Conservation (phyloP, 2,113 vertebrate species). For the Strigops habroptila region DNA sequence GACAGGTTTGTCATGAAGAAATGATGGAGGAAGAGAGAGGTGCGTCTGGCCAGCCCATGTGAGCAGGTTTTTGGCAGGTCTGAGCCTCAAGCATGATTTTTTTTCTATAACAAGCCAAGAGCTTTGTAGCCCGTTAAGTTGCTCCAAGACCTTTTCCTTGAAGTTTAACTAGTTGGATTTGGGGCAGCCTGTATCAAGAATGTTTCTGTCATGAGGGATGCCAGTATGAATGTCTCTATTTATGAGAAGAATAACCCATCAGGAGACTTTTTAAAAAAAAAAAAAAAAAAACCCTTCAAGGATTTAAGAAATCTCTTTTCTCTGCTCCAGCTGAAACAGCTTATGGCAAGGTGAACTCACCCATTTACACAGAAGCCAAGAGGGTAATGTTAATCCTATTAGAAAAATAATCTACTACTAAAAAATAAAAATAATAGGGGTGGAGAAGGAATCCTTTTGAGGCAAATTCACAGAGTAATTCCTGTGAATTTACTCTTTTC, state of each 20-base stretch:
- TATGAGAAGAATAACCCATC: not conserved
- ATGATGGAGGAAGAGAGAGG: not conserved
- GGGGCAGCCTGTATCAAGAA: not conserved
- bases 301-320: not conserved
- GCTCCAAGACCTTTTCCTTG: not conserved
- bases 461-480: not conserved
- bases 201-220: not conserved
- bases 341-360: constrained; percentile 27
- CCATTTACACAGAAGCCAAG: constrained; percentile 19
- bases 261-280: not conserved
- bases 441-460: not conserved
- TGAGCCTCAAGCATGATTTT: rapidly evolving
- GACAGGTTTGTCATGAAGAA: not conserved
- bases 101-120: not conserved
- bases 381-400: constrained; percentile 32
- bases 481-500: not conserved
- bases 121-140: not conserved
- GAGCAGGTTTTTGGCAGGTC: not conserved
- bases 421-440: constrained; percentile 5
- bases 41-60: not conserved
- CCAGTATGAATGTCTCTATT: not conserved
- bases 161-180: not conserved
- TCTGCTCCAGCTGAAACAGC: constrained; percentile 9
- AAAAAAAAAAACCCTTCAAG: not conserved
- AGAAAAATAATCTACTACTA: constrained; percentile 38